Evolutionary conservation across 1,140 invertebrate species (phyloP), one percentile per base, ranked within the genome.

Genomic region (Penaeus vannamei): DNA sequence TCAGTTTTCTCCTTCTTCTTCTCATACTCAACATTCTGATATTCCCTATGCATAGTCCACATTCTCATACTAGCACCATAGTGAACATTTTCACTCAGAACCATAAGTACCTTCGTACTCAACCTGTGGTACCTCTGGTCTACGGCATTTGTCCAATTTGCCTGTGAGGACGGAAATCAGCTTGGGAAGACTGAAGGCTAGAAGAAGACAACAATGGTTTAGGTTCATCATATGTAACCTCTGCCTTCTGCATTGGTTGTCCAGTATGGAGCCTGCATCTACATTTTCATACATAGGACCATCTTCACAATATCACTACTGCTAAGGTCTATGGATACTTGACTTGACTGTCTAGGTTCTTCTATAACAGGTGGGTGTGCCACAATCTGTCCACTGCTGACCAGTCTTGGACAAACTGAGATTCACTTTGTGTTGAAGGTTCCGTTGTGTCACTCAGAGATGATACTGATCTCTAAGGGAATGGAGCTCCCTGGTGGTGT

Each of bases 231-330:
- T 64, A 77, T 59, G 64, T 59, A 64, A 72, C 46, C n/a, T 64
- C 72, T 23, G n/a, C 60, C 19, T 60, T 36, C 32, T 86, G 72
- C 7, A 60, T n/a, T 36, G 76, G 42, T 36, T 81, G 53, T 60
- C 82, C 82, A 26, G 60, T 79, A 60, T n/a, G n/a, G n/a, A 76
- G 42, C 32, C 76, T 59, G 59, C 32, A 46, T 90, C 88, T 26
- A 91, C 86, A 66, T 91, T 91, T 80, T 91, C 91, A 72, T 91
- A 91, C 76, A 90, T 87, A n/a, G 91, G 91, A 32, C 89, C 86
- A 84, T 91, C 89, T 83, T 91, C 89, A 59, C 91, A n/a, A n/a
- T n/a, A 86, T 91, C 91, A 84, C 89, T 90, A n/a, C 91, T 91
- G 62, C 91, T 91, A 59, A 91, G 66, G 69, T 91, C 91, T 32